Conservation (phyloP, 2,113 vertebrate genomes). For the Pagrus major region DNA sequence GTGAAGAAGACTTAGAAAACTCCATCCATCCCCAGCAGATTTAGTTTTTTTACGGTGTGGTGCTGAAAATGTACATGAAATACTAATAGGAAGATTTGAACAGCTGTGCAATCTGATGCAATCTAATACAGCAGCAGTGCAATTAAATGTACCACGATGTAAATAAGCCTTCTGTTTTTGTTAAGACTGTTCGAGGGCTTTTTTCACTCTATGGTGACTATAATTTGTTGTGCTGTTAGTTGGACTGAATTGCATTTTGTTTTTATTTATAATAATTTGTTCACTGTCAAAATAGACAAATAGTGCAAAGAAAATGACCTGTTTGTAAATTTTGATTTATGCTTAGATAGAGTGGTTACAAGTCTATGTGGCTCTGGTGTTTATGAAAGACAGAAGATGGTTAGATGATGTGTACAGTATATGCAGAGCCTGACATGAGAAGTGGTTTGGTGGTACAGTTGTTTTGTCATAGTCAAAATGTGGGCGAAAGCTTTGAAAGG, state of each 20-base stretch:
- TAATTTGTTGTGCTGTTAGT: neutral
- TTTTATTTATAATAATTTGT: neutral
- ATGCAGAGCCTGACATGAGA: neutral
- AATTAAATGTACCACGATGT: neutral
- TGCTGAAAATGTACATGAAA: neutral
- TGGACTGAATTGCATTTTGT: neutral
- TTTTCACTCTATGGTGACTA: neutral
- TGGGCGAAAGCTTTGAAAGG: neutral
- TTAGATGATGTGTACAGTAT: neutral
- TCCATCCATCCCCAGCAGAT: neutral
- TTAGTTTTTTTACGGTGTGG: neutral
- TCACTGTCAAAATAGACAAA: neutral
- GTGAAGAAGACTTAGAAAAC: no score
- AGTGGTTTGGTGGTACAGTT: neutral
- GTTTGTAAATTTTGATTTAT: neutral
- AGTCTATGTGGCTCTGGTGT: neutral
- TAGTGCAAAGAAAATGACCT: neutral
- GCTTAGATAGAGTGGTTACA: neutral
- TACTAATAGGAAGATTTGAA: neutral
- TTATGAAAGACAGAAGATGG: neutral
- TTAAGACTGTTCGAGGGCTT: neutral
- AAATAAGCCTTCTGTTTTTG: neutral
- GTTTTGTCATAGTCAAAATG: no score
- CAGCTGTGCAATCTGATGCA: neutral
- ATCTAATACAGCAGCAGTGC: neutral